Conservation (phyloP, 1,140 invertebrate species). For the Bombus affinis region DNA sequence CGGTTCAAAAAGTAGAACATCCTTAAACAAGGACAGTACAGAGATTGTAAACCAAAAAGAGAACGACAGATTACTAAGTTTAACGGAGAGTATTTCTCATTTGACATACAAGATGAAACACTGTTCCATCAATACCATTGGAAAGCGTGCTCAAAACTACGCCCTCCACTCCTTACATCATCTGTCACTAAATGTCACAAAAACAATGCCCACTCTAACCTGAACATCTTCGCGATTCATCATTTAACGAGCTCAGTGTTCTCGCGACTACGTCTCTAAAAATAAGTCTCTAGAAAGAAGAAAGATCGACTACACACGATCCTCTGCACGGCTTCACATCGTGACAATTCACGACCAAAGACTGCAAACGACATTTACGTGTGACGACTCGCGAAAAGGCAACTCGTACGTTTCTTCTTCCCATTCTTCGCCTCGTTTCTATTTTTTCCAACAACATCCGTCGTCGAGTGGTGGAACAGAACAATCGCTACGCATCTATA, state of each 20-base stretch:
- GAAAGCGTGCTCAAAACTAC: conserved; percentile 8
- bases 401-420: not conserved
- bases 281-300: no score
- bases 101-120: not conserved
- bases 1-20: no score
- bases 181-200: not conserved
- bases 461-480: not conserved
- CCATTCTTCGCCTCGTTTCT: not conserved
- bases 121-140: not conserved
- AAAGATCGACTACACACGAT: not conserved
- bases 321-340: not conserved
- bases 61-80: no score
- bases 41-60: no score
- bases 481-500: conserved; percentile 6
- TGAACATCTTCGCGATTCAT: conserved; percentile 25
- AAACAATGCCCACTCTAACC: not conserved
- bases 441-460: not conserved
- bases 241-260: conserved; percentile 11
- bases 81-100: no score
- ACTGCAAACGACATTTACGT: conserved; percentile 11
- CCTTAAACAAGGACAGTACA: no score
- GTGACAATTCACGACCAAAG: conserved; percentile 6
- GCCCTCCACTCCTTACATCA: conserved; percentile 1
- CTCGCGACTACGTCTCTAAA: not conserved
- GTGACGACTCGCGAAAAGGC: not conserved